Evolutionary conservation across 1,140 invertebrate species (phyloP).

Genomic region (Drosophila sproati): DNA sequence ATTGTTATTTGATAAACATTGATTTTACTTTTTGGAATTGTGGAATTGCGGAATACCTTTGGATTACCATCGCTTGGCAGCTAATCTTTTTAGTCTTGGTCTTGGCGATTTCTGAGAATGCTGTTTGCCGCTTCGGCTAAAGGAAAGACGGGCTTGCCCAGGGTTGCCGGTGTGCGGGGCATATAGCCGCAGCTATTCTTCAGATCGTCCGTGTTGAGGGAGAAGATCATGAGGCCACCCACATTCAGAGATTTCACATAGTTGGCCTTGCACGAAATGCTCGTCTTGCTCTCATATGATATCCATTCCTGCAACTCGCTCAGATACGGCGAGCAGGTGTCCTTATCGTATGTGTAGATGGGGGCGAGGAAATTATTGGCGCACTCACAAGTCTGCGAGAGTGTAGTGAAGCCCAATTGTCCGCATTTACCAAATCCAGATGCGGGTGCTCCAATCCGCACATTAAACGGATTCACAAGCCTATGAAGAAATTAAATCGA

Average conservation of each 20-base stretch:
- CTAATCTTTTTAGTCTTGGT: not conserved
- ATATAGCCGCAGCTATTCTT: conserved; percentile 59
- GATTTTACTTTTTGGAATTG: not conserved
- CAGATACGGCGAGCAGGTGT: conserved; percentile 92
- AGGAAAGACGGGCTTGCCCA: conserved; percentile 47
- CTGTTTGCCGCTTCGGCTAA: conserved; percentile 34
- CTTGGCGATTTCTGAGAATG: conserved; percentile 4
- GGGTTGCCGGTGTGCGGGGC: not conserved
- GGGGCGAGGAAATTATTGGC: conserved; percentile 85
- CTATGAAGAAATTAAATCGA: conserved; percentile 72
- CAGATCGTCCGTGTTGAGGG: conserved; percentile 91
- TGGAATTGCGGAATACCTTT: too few species aligned
- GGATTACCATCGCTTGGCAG: not conserved
- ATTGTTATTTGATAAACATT: not conserved
- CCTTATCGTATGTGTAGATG: conserved; percentile 87
- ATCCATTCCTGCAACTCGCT: conserved; percentile 92
- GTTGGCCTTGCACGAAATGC: conserved; percentile 90
- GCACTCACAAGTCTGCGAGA: conserved; percentile 89
- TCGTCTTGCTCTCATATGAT: conserved; percentile 92
- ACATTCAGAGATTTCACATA: conserved; percentile 88
- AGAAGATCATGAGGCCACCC: conserved; percentile 91
- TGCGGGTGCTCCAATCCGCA: conserved; percentile 89
- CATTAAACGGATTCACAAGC: conserved; percentile 89
- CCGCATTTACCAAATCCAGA: conserved; percentile 88
- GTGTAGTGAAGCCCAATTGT: conserved; percentile 89